phyloP scores from a whole-genome alignment of 2,797 vertebrate species.

The Neosilurus hyrtlii region DNA sequence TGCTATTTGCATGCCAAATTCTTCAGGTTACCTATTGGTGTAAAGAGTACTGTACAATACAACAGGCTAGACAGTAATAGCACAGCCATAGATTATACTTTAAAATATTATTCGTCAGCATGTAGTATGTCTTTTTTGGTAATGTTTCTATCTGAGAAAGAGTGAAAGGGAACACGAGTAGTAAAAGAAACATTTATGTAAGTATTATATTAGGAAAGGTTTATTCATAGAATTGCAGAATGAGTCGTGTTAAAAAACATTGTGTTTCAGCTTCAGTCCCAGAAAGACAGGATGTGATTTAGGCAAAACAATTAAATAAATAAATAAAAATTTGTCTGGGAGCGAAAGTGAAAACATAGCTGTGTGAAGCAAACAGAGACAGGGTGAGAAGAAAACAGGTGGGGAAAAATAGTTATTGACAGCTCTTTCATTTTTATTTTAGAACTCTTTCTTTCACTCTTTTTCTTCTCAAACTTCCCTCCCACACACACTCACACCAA shows the following conservation, averaged over 20 bases:
- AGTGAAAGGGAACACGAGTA: not conserved
- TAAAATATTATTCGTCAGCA: not conserved
- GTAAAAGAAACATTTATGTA: conserved; percentile 4
- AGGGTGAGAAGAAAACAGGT: conserved; percentile 5
- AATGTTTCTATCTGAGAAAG: not conserved
- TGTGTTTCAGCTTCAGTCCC: not conserved
- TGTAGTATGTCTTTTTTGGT: too few relatives aligned
- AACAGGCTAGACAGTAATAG: not conserved
- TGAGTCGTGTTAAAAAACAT: not conserved
- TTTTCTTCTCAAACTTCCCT: not conserved
- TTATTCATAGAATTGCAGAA: not conserved
- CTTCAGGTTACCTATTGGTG: not conserved
- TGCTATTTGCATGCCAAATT: conserved; percentile 12
- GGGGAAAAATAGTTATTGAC: not conserved
- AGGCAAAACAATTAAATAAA: not conserved
- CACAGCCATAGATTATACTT: not conserved
- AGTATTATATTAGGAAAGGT: not conserved
- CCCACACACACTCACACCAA: not conserved
- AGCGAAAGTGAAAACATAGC: conserved; percentile 2
- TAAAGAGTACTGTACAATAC: conserved; percentile 3
- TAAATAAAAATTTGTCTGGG: not conserved
- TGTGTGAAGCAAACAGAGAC: conserved; percentile 18
- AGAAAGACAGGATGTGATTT: not conserved
- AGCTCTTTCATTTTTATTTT: conserved; percentile 17
- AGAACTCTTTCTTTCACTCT: not conserved